These are phyloP conservation scores for Matsumurasca onukii DNA, from an alignment of 1,140 invertebrate genomes.

Conservation along the genomic window DNA sequence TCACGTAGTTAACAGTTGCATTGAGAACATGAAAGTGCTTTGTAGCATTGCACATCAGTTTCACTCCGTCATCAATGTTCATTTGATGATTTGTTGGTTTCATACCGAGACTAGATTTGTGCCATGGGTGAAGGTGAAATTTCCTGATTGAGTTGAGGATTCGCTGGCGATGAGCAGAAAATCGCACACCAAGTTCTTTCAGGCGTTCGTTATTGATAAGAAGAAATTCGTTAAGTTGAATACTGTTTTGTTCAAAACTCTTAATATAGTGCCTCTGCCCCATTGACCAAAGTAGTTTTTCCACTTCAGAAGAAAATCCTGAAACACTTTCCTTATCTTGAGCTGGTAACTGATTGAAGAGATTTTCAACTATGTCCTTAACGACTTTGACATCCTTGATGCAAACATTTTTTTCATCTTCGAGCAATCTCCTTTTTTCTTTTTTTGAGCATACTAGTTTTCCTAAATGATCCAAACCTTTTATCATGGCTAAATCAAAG, in stretches of 20 bases:
- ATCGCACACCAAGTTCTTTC: slow-evolving; percentile 31
- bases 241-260: slow-evolving; percentile 46
- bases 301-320: slow-evolving; percentile 51
- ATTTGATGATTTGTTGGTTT: slow-evolving; percentile 17
- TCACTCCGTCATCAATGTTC: slow-evolving; percentile 11
- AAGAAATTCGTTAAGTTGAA: slow-evolving; percentile 50
- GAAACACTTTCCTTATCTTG: slow-evolving; percentile 39
- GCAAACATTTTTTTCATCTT: slow-evolving; percentile 8
- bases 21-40: slow-evolving; percentile 33
- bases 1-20: slow-evolving; percentile 23
- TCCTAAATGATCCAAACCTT: slow-evolving; percentile 48
- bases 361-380: slow-evolving; percentile 43
- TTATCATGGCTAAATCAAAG: slow-evolving; percentile 48
- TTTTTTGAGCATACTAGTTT: slow-evolving; percentile 46
- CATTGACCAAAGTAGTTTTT: slow-evolving; percentile 47
- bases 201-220: slow-evolving; percentile 39
- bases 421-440: slow-evolving; percentile 36
- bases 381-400: not conserved
- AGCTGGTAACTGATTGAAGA: slow-evolving; percentile 46
- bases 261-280: slow-evolving; percentile 45
- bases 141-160: slow-evolving; percentile 30
- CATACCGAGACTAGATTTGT: slow-evolving; percentile 20
- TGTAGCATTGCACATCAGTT: slow-evolving; percentile 25
- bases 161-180: slow-evolving; percentile 30
- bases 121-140: slow-evolving; percentile 34